Evolutionary conservation across 2,888 invertebrate species (phyloP).

Genomic region (Minunthozetes semirufus): DNA sequence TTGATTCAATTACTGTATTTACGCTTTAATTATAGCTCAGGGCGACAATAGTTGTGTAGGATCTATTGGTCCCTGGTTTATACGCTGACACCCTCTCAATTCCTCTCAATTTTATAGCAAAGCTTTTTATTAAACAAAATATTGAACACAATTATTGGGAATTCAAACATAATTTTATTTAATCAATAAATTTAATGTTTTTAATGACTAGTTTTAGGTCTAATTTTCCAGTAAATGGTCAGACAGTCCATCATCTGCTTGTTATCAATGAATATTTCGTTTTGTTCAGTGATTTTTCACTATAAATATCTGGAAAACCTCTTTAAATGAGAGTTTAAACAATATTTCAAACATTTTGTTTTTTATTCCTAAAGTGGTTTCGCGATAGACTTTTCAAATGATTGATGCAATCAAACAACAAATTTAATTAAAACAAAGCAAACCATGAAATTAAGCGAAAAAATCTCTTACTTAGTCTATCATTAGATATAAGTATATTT

Average conservation of each 20-base stretch:
- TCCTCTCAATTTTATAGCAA: background rate
- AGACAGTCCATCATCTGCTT: too few relatives aligned
- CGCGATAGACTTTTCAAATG: background rate
- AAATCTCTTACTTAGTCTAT: background rate
- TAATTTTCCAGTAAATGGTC: too few relatives aligned
- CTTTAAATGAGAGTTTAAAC: background rate
- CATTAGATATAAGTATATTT: background rate
- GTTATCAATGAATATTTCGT: too few relatives aligned
- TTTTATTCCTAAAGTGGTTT: background rate
- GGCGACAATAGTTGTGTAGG: background rate
- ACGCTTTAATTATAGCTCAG: conserved; percentile 16
- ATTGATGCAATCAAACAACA: background rate
- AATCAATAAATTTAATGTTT: too few relatives aligned
- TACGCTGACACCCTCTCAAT: conserved; percentile 17
- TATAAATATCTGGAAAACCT: too few relatives aligned
- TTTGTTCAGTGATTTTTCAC: too few relatives aligned
- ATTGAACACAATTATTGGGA: background rate
- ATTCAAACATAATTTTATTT: too few relatives aligned
- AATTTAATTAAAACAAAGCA: conserved; percentile 9
- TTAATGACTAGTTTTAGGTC: too few relatives aligned
- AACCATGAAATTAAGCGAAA: background rate
- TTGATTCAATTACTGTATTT: conserved; percentile 21
- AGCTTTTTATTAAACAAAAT: background rate
- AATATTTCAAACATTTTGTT: background rate
- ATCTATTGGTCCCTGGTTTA: background rate